Evolutionary conservation across 2,797 vertebrate species (phyloP).

Genomic region (Pangasius sanitwongsei): DNA sequence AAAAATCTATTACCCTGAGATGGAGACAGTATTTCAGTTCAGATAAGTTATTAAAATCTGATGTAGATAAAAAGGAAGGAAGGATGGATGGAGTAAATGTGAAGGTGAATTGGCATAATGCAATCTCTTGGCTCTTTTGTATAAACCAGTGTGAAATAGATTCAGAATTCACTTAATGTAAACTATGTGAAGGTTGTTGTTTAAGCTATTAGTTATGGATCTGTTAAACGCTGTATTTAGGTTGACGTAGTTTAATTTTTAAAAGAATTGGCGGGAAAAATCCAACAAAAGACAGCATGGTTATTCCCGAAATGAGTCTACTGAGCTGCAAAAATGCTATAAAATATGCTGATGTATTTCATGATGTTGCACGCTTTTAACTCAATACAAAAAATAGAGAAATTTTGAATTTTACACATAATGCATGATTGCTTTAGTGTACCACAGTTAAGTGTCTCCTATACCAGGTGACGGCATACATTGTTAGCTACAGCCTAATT

Average conservation of each 20-base stretch:
- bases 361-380: not conserved
- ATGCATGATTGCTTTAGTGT: not conserved
- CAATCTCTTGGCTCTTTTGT: not conserved
- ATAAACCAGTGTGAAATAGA: not conserved
- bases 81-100: not conserved
- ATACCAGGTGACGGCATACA: not conserved
- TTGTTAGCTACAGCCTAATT: not conserved
- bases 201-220: not conserved
- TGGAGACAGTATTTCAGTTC: not conserved
- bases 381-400: not conserved
- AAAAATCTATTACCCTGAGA: not conserved
- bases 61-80: not conserved
- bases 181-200: not conserved
- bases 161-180: not conserved
- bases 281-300: not conserved
- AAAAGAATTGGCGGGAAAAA: not conserved
- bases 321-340: not conserved
- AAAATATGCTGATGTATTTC: not conserved
- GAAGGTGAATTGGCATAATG: not conserved
- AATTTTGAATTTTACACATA: not conserved
- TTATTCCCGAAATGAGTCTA: not conserved
- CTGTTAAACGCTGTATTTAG: not conserved
- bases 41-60: not conserved
- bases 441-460: not conserved
- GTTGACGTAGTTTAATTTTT: not conserved